A percentile compares a stretch with the other conserved stretches of the same genome.
These are phyloP conservation scores for Battus philenor DNA, from an alignment of 1,140 invertebrate genomes.

Conservation along the genomic window DNA sequence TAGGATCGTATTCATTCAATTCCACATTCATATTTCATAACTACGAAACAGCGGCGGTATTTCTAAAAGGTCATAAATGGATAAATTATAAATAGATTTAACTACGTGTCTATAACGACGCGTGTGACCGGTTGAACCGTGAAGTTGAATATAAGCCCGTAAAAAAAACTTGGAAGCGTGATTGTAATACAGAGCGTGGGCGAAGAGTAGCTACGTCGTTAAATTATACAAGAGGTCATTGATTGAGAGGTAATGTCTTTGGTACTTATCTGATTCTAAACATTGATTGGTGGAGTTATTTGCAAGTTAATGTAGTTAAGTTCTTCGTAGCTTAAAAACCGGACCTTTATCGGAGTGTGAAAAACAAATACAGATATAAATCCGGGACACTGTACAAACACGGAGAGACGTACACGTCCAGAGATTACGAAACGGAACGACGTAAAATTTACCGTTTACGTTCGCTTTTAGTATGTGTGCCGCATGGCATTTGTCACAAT, in stretches of 20 bases:
- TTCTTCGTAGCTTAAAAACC: too few relatives aligned
- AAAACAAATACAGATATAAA: conserved; percentile 34
- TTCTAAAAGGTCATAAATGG: conserved; percentile 17
- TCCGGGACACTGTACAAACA: conserved; percentile 27
- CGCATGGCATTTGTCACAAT: conserved; percentile 51
- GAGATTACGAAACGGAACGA: conserved; percentile 37
- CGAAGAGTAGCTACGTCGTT: conserved; percentile 45
- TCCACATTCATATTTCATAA: conserved; percentile 20
- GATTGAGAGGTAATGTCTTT: conserved; percentile 42
- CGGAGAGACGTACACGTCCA: conserved; percentile 39
- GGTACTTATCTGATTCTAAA: conserved; percentile 18
- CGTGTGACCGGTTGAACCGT: conserved; percentile 25
- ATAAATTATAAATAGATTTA: conserved; percentile 24
- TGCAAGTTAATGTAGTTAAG: too few relatives aligned
- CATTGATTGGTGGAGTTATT: too few relatives aligned
- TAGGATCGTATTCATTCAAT: conserved; percentile 34
- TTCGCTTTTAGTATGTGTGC: conserved; percentile 52
- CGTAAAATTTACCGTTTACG: conserved; percentile 51
- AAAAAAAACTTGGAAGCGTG: conserved; percentile 33
- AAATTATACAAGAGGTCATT: conserved; percentile 59
- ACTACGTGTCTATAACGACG: conserved; percentile 21
- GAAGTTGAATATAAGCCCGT: conserved; percentile 36
- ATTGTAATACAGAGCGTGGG: conserved; percentile 44
- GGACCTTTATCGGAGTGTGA: too few relatives aligned
- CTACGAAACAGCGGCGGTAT: conserved; percentile 15